phyloP scores from a whole-genome alignment of 2,113 vertebrate genomes.

The Monopterus albus region DNA sequence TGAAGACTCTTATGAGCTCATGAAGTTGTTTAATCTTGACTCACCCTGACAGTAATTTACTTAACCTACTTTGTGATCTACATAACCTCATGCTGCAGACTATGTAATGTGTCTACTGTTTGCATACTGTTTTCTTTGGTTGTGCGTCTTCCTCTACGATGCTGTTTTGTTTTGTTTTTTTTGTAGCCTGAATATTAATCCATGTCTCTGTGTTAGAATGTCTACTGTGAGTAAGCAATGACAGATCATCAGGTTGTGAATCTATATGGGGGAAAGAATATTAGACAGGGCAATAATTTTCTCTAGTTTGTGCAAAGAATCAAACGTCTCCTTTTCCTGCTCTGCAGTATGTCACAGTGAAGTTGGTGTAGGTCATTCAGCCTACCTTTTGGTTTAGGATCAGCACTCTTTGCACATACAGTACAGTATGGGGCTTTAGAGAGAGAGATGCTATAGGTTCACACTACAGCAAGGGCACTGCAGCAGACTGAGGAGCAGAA shows the following conservation, averaged over 20 bases:
- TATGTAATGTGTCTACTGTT: neutral
- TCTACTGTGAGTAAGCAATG: neutral
- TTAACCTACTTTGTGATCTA: neutral
- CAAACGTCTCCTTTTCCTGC: neutral
- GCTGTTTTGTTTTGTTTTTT: neutral
- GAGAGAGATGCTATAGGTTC: neutral
- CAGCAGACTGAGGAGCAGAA: constrained; percentile 13
- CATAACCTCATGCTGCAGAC: constrained; percentile 5
- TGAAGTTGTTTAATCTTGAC: neutral
- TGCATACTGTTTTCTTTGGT: neutral
- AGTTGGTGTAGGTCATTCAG: neutral
- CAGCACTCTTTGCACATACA: neutral
- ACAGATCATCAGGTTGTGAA: neutral
- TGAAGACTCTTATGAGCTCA: neutral
- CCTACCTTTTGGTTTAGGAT: neutral
- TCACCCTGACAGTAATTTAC: neutral
- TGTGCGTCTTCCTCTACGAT: neutral
- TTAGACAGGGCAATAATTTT: neutral
- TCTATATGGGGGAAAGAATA: neutral
- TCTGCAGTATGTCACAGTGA: neutral
- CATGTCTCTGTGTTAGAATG: neutral
- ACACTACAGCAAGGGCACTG: constrained; percentile 53
- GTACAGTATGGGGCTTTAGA: neutral
- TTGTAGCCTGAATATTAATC: neutral
- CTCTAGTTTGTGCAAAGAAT: neutral